These are phyloP conservation scores for Luffia ferchaultella DNA, from an alignment of 2,888 invertebrate genomes.

Conservation along the genomic window DNA sequence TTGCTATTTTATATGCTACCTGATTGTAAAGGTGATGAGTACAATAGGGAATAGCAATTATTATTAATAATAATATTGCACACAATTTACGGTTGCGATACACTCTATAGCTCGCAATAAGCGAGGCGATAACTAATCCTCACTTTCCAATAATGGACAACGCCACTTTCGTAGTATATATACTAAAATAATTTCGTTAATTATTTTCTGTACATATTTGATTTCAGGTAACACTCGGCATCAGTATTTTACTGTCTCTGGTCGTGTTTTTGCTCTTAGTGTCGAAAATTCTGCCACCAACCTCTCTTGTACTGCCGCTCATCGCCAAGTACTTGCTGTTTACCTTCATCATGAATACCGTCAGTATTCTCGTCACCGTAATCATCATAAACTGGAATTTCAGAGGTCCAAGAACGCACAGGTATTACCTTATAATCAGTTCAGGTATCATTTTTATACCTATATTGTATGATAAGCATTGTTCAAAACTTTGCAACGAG, in stretches of 20 bases:
- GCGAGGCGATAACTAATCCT: no score
- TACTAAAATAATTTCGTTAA: no score
- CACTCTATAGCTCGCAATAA: no score
- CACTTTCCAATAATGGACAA: no score
- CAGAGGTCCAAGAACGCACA: conserved; percentile 95
- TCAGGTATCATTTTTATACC: neutral
- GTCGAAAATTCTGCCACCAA: conserved; percentile 98
- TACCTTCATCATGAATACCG: conserved; percentile 99
- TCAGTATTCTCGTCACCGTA: conserved; percentile 98
- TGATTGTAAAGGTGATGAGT: no score
- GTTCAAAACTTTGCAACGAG: no score
- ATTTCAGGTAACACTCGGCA: conserved; percentile 86
- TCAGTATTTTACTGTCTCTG: conserved; percentile 98
- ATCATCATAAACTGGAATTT: conserved; percentile 99
- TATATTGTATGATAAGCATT: no score
- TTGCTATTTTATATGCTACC: no score
- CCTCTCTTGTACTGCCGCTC: conserved; percentile 95
- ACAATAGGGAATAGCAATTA: no score
- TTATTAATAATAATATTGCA: no score
- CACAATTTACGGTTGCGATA: no score
- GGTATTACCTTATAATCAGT: conserved; percentile 41
- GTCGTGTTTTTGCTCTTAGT: conserved; percentile 98
- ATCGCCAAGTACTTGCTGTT: conserved; percentile 99
- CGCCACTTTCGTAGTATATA: no score
- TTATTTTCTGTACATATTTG: neutral